Evolutionary conservation across 2,113 vertebrate species (phyloP).

Genomic region (Pseudorasbora parva): DNA sequence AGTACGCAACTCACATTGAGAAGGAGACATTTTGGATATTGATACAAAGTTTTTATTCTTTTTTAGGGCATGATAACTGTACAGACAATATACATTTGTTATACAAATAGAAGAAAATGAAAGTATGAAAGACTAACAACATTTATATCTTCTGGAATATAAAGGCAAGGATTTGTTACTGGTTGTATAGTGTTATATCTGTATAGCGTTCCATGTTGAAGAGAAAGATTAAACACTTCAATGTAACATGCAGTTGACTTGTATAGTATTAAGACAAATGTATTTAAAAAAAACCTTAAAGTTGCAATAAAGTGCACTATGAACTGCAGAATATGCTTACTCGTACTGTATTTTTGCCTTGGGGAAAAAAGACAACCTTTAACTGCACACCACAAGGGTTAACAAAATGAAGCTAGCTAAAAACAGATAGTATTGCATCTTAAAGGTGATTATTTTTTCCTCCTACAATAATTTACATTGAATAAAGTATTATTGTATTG

Average conservation of each 20-base stretch:
- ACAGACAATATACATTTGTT: slow-evolving; percentile 27
- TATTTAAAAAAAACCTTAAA: not conserved
- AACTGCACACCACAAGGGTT: not conserved
- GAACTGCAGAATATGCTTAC: not conserved
- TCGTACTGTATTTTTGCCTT: not conserved
- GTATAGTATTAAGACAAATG: not conserved
- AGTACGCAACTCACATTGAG: slow-evolving; percentile 12
- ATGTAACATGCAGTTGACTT: not conserved
- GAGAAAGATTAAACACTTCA: not conserved
- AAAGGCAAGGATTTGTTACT: not conserved
- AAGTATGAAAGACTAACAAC: slow-evolving; percentile 6
- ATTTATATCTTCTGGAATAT: slow-evolving; percentile 24
- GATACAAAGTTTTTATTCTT: slow-evolving; percentile 1
- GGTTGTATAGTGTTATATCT: not conserved
- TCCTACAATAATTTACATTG: not conserved
- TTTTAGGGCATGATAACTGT: slow-evolving; percentile 11
- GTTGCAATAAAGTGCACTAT: slow-evolving; percentile 17
- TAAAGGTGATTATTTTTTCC: not conserved
- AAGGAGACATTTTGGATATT: slow-evolving; percentile 3
- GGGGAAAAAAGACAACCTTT: not conserved
- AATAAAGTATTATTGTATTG: not conserved
- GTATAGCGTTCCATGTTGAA: slow-evolving; percentile 10
- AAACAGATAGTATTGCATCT: not conserved
- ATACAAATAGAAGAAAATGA: slow-evolving; percentile 28
- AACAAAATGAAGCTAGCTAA: not conserved